A percentile compares a stretch with the other conserved stretches of the same genome.
Conservation (phyloP, 2,888 invertebrate species). For the Xanthia togata region DNA sequence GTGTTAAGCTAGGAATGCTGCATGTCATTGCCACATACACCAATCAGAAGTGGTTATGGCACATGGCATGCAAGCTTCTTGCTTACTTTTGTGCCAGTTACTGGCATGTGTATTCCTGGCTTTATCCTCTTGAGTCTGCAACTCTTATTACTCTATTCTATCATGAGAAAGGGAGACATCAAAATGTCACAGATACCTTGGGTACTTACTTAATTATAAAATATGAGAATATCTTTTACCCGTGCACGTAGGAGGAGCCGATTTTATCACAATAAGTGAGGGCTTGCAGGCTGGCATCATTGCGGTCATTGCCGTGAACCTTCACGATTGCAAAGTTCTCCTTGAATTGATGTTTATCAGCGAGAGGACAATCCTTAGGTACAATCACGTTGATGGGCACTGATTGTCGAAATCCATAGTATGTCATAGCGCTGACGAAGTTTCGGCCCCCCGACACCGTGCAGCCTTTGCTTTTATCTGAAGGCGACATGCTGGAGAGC, state of each 20-base stretch:
- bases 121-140: slow-evolving; percentile 4
- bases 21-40: too few relatives aligned
- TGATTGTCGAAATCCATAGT: slow-evolving; percentile 74
- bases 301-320: slow-evolving; percentile 72
- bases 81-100: too few relatives aligned
- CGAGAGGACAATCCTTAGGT: slow-evolving; percentile 73
- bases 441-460: slow-evolving; percentile 76
- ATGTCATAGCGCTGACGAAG: slow-evolving; percentile 74
- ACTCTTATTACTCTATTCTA: neutral
- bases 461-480: slow-evolving; percentile 74
- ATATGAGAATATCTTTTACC: slow-evolving; percentile 61
- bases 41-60: too few relatives aligned
- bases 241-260: slow-evolving; percentile 74
- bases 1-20: too few relatives aligned
- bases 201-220: neutral
- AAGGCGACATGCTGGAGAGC: slow-evolving; percentile 67
- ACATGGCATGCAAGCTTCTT: too few relatives aligned
- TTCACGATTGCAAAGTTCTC: slow-evolving; percentile 77
- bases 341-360: slow-evolving; percentile 73
- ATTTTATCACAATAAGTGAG: slow-evolving; percentile 74
- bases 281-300: slow-evolving; percentile 75
- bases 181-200: neutral
- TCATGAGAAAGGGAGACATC: neutral
- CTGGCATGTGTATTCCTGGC: too few relatives aligned
- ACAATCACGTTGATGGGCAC: slow-evolving; percentile 76